Evolutionary conservation across 2,113 vertebrate species (phyloP), one percentile per base, ranked within the genome.

Genomic region (Xyliphius kryptos): DNA sequence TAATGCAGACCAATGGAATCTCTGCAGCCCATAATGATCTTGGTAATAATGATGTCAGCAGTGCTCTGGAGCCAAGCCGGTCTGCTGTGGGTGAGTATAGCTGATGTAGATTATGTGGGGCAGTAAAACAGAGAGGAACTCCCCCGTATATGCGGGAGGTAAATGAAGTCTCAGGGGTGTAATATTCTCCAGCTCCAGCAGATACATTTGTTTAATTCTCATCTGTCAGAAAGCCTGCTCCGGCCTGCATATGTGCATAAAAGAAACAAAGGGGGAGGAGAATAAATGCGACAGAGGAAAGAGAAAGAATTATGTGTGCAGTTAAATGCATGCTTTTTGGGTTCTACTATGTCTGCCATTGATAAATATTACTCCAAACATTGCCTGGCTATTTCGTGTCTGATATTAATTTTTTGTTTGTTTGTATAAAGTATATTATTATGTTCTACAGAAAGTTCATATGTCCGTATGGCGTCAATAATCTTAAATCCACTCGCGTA

Each of bases 81-180:
- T 17, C 56, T 61, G 49, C n/a, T n/a, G 50, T 50, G 38, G 55
- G 73, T 55, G 44, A 75, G 71, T 69, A 74, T 72, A 63, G 70
- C 68, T 76, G 77, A 62, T 73, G 76, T 43, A 80, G 82, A 86
- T 87, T 85, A 86, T 84, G 82, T 81, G 77, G 74, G 77, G 83
- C 81, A 80, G 81, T 86, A 86, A 85, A 87, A 81, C 81, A 84
- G 73, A 81, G 75, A 81, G 80, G 79, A 83, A 83, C 80, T 84
- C 83, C 78, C 50, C 73, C 71, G 80, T 84, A 88, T 79, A 83
- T 82, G 83, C 82, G 81, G 81, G 85, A 84, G 86, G 84, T 86
- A 86, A 88, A 88, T 86, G 83, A 85, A 84, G 81, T 85, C 86
- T 81, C 85, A 75, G 61, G 72, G 80, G 85, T 74, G 77, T 84